Evolutionary conservation across 2,888 invertebrate species (phyloP).

Genomic region (Erebia palarica): DNA sequence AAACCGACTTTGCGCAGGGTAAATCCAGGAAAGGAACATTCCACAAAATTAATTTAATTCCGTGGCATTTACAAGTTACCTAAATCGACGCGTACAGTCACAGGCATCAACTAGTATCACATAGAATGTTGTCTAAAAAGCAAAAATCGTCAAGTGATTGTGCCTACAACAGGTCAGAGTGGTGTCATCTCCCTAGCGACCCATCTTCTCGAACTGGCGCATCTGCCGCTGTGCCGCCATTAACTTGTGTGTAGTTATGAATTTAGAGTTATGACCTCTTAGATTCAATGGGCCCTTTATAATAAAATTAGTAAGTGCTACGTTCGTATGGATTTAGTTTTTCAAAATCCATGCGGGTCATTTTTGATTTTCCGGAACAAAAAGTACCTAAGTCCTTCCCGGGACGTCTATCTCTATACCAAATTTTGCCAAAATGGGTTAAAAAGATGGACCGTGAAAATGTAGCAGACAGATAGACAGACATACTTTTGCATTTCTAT

Average conservation of each 20-base stretch:
- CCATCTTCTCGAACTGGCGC: constrained; percentile 69
- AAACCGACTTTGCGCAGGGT: no score
- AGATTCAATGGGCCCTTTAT: constrained; percentile 11
- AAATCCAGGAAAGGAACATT: no score
- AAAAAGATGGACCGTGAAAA: no score
- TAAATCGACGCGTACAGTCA: not conserved
- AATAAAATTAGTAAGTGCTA: not conserved
- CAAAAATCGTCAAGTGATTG: constrained; percentile 26
- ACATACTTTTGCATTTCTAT: no score
- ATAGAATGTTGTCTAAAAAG: not conserved
- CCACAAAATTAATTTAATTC: no score
- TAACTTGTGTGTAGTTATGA: constrained; percentile 11
- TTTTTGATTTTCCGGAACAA: no score
- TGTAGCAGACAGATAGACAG: no score
- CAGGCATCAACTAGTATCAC: not conserved
- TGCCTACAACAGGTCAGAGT: constrained; percentile 10
- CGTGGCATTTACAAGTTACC: no score
- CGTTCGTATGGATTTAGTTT: not conserved
- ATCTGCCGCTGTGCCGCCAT: constrained; percentile 53
- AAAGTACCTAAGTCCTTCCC: no score
- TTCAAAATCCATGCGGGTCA: no score
- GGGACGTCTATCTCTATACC: no score
- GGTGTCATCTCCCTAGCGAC: constrained; percentile 53
- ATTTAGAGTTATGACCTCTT: constrained; percentile 11
- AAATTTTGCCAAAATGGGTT: no score